A percentile compares a stretch with the other conserved stretches of the same genome.
These are phyloP conservation scores for Spongilla lacustris DNA, from an alignment of 37 sponge, comb jelly and placozoan genomes.

Conservation along the genomic window DNA sequence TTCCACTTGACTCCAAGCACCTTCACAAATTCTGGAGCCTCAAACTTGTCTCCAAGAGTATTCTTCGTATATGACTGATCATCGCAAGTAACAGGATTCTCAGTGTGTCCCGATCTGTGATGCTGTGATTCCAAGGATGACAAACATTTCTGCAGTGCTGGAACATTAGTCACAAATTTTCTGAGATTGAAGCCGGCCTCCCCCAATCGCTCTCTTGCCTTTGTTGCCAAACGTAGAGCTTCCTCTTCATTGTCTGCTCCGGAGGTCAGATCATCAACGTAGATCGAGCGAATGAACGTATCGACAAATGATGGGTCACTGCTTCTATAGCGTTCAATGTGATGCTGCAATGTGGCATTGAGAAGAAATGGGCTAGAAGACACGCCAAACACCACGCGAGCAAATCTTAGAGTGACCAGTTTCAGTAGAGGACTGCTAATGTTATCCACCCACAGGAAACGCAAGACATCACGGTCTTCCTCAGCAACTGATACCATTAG, in stretches of 20 bases:
- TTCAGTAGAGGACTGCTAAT: neutral
- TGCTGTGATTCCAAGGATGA: neutral
- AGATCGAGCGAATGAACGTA: slow-evolving; percentile 10
- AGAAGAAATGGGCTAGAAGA: slow-evolving; percentile 17
- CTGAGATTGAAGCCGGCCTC: slow-evolving; percentile 19
- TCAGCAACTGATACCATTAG: slow-evolving; percentile 10
- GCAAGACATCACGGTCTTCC: slow-evolving; percentile 12
- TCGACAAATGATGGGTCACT: slow-evolving; percentile 15
- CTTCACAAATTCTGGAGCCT: slow-evolving; percentile 8
- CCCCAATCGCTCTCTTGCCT: neutral
- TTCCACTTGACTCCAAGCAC: slow-evolving; percentile 43
- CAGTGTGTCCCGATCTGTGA: neutral
- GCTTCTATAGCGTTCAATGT: neutral
- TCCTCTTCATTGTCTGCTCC: slow-evolving; percentile 19
- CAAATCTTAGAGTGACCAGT: neutral
- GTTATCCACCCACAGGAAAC: slow-evolving; percentile 31
- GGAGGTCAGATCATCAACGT: slow-evolving; percentile 14
- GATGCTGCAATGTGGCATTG: slow-evolving; percentile 19
- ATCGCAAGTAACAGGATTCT: neutral
- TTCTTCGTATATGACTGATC: slow-evolving; percentile 12
- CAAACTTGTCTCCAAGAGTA: slow-evolving; percentile 1
- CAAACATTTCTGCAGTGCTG: neutral
- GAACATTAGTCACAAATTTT: slow-evolving; percentile 17
- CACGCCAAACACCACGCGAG: slow-evolving; percentile 12
- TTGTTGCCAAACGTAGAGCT: neutral